Base-by-base conservation (phyloP, 2,113 vertebrate genomes). In the Takifugu flavidus region DNA sequence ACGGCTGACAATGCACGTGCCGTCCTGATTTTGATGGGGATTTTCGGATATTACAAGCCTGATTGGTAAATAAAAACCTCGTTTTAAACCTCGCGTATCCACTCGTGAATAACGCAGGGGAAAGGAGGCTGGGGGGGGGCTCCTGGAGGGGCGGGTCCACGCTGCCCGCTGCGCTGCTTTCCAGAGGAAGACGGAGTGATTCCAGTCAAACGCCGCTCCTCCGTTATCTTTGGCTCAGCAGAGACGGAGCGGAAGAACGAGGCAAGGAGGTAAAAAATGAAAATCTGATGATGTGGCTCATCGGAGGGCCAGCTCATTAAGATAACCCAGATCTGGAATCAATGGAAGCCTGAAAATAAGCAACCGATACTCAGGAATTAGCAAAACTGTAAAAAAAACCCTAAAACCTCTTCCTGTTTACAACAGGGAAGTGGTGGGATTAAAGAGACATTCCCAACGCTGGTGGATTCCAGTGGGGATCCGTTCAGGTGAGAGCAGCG, bases 191-290 rank as follows among this genome's bases (percentile, higher is more conserved):
- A 82, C 79, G 71, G 79, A 87, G 85, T 84, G 84, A 87, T 87
- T 87, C 80, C 75, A 86, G 82, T 82, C 70, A 79, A 77, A 85
- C 80, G 49, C 79, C 64, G 69, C 82, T 86, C 49, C 82, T 85
- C 73, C 62, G 82, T 88, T 87, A 84, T 84, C 84, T 86, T 88
- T 88, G 84, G 88, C 82, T 78, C 78, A 78, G n/a, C n/a, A n/a
- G n/a, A n/a, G 64, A n/a, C 8, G 7, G 52, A 85, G 66, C 75
- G 70, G 62, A 75, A 67, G 44, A 84, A 62, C 72, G 62, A 63
- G 59, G 54, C 52, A 7, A 50, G 50, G 67, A 80, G 69, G 77
- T 70, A 53, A 34, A 52, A 68, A 83, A 74, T 78, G 73, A 46
- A 56, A 59, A 84, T 83, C 73, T 71, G 77, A 82, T 83, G 82